Evolutionary conservation across 2,113 vertebrate species (phyloP).

Genomic region (Pelmatolapia mariae): DNA sequence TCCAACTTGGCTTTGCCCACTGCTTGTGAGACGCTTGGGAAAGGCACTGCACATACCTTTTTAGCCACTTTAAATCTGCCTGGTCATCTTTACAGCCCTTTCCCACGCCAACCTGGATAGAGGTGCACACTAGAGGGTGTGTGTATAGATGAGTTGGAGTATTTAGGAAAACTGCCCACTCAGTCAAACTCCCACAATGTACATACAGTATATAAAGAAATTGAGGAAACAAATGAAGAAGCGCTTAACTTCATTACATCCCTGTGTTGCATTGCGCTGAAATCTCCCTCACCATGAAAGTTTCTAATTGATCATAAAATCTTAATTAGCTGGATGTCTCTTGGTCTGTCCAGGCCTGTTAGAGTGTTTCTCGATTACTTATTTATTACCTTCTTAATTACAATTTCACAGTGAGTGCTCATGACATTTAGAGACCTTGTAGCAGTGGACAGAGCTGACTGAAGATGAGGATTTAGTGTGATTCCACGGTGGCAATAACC

Average conservation of each 20-base stretch:
- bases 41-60: slow-evolving; percentile 28
- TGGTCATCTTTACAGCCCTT: slow-evolving; percentile 43
- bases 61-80: slow-evolving; percentile 48
- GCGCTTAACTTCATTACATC: background rate
- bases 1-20: slow-evolving; percentile 1
- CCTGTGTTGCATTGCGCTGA: background rate
- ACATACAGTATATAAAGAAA: background rate
- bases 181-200: background rate
- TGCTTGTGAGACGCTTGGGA: slow-evolving; percentile 9
- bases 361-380: slow-evolving; percentile 38
- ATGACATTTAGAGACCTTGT: slow-evolving; percentile 73
- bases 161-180: background rate
- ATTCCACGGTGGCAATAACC: background rate
- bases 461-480: slow-evolving; percentile 15
- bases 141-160: background rate
- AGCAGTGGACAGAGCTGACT: slow-evolving; percentile 48
- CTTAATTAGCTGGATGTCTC: slow-evolving; percentile 57
- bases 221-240: background rate
- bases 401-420: slow-evolving; percentile 73
- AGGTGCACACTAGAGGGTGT: background rate
- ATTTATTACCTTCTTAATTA: slow-evolving; percentile 71
- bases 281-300: background rate
- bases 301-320: slow-evolving; percentile 61
- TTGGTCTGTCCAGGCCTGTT: slow-evolving; percentile 26
- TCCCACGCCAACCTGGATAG: slow-evolving; percentile 40